A percentile compares a stretch with the other conserved stretches of the same genome.
Conservation (phyloP, 37 sponge, comb jelly and placozoan species). For the Halisarca cf. caerulea region DNA sequence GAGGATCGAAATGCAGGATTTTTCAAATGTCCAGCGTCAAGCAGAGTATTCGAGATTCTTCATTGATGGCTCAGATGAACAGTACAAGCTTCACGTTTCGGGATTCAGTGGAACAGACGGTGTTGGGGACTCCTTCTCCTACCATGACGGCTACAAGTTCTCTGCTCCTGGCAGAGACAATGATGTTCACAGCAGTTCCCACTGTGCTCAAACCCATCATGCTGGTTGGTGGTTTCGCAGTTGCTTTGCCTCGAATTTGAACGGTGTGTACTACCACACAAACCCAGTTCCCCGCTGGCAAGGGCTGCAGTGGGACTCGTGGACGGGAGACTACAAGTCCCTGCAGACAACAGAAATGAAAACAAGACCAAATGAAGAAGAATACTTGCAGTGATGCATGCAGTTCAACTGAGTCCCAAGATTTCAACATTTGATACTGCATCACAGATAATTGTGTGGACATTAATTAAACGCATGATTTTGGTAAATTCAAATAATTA, state of each 20-base stretch:
- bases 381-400: too few relatives aligned
- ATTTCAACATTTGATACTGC: too few relatives aligned
- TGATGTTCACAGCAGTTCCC: background rate
- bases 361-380: background rate
- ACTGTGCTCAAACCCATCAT: background rate
- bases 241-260: background rate
- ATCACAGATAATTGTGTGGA: too few relatives aligned
- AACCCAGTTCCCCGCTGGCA: background rate
- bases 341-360: conserved; percentile 18
- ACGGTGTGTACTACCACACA: background rate
- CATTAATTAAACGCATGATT: too few relatives aligned
- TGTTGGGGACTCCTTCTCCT: conserved; percentile 10
- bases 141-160: conserved; percentile 11
- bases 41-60: conserved; percentile 4
- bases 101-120: background rate
- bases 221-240: conserved; percentile 23
- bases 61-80: background rate
- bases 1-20: conserved; percentile 7
- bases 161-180: conserved; percentile 18
- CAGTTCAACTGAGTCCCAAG: too few relatives aligned
- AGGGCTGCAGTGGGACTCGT: conserved; percentile 15
- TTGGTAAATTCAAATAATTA: too few relatives aligned
- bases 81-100: background rate
- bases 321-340: conserved; percentile 10
- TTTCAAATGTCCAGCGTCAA: too few relatives aligned